phyloP scores from a whole-genome alignment of 2,888 invertebrate genomes.

The Drosophila villosipedis region DNA sequence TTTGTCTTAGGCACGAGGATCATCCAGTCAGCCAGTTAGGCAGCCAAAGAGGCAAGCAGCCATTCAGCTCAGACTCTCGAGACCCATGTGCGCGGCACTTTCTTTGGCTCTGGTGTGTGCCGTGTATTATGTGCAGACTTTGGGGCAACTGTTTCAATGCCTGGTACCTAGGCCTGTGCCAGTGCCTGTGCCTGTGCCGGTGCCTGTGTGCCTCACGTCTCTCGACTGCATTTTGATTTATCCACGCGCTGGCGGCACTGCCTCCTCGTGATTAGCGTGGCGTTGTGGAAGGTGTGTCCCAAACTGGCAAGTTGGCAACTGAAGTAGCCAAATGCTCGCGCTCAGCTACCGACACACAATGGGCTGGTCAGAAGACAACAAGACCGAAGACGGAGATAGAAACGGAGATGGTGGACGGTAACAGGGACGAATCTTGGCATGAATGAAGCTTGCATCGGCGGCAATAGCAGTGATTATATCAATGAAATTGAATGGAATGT shows the following conservation, averaged over 20 bases:
- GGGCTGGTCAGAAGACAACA: constrained; percentile 25
- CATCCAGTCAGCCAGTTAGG: constrained; percentile 40
- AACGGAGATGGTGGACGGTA: neutral
- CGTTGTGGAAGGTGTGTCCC: constrained; percentile 81
- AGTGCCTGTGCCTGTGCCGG: neutral
- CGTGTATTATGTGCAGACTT: constrained; percentile 68
- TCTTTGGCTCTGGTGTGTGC: constrained; percentile 61
- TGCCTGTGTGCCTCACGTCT: constrained; percentile 46
- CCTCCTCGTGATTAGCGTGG: constrained; percentile 78
- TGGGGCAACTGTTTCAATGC: constrained; percentile 1
- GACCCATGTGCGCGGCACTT: constrained; percentile 71
- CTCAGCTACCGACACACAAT: constrained; percentile 58
- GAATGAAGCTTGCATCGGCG: constrained; percentile 57
- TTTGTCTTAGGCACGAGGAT: constrained; percentile 76
- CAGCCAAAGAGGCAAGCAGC: constrained; percentile 45
- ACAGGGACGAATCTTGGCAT: constrained; percentile 36
- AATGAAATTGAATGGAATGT: constrained; percentile 80
- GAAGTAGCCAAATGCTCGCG: constrained; percentile 79
- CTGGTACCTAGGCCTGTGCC: neutral
- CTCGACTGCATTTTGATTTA: constrained; percentile 75
- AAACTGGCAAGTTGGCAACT: constrained; percentile 81
- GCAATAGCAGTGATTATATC: constrained; percentile 64
- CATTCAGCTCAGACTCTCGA: constrained; percentile 55
- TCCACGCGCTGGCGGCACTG: constrained; percentile 78
- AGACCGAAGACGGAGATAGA: neutral